Base-by-base conservation (phyloP, 2,797 vertebrate genomes). In the Propithecus perrieri region DNA sequence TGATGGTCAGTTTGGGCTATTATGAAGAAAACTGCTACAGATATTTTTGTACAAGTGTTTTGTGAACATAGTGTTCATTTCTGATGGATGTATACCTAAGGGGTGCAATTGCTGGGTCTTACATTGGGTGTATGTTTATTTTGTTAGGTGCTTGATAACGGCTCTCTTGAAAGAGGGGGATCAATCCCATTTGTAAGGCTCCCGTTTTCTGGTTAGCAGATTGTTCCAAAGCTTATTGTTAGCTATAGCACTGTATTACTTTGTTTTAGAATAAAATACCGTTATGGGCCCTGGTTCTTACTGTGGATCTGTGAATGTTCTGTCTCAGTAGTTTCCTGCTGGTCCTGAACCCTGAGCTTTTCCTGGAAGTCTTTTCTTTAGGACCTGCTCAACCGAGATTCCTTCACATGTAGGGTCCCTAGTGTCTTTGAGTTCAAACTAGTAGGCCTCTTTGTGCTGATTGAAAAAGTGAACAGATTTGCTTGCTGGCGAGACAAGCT, bases 381-480 rank as follows among this genome's bases (percentile, higher is more conserved):
- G 61, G 43, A 22, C 38, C 35, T 88, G 53, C 30, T 75, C 55
- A 53, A 2, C 26, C n/a, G 22, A 87, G 41, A 33, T 85, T 78
- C n/a, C 8, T 33, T 89, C 61, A 61, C 46, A 79, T 28, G 5
- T 22, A 92, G 30, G 57, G n/a, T 38, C n/a, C n/a, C 63, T 61
- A 24, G 28, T 79, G 5, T 80, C 74, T 78, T 74, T 57, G 28
- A 63, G 38, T 46, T 94, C 59, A 91, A n/a, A 67, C 59, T 61
- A 46, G 20, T 65, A 87, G 41, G 3, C 43, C 38, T 93, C 72
- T 88, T 78, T 22, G 0, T 94, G 63, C 79, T 89, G 69, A 74
- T 46, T 83, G 89, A 89, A 90, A 94, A 96, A 86, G 61, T 8
- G 7, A 84, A 53, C 83, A 94, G 55, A 75, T 85, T 28, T 18